Evolutionary conservation across 2,797 vertebrate genomes (phyloP).

Genomic region (Lateolabrax maculatus): DNA sequence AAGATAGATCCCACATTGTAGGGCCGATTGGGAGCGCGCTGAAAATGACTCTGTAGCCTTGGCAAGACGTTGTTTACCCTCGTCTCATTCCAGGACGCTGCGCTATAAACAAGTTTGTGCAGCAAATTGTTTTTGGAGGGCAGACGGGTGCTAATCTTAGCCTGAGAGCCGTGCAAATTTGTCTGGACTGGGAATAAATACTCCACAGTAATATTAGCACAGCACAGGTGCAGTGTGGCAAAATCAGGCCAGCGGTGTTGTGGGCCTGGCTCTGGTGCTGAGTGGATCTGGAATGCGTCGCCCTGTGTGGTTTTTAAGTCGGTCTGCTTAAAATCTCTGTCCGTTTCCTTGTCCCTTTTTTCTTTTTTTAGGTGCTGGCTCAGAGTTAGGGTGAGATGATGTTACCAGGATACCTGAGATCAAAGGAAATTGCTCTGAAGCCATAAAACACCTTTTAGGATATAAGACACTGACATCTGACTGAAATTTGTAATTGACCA

Average conservation of each 20-base stretch:
- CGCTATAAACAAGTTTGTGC: slow-evolving; percentile 67
- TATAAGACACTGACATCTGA: not conserved
- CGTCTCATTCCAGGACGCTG: slow-evolving; percentile 45
- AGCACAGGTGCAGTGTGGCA: slow-evolving; percentile 55
- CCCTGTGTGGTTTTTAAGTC: slow-evolving; percentile 25
- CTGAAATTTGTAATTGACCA: not conserved
- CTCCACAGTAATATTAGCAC: slow-evolving; percentile 43
- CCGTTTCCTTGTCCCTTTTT: not conserved
- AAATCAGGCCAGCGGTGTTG: slow-evolving; percentile 10
- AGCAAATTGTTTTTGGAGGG: slow-evolving; percentile 68
- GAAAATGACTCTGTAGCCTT: slow-evolving; percentile 48
- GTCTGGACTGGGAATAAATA: slow-evolving; percentile 58
- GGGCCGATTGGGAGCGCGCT: slow-evolving; percentile 38
- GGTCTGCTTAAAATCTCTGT: slow-evolving; percentile 19
- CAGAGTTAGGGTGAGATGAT: slow-evolving; percentile 24
- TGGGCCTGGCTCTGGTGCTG: not conserved
- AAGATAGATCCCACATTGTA: slow-evolving; percentile 58
- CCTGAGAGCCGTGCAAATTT: slow-evolving; percentile 23
- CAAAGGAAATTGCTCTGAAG: slow-evolving; percentile 37
- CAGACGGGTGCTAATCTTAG: slow-evolving; percentile 59
- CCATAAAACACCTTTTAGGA: slow-evolving; percentile 45
- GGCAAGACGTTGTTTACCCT: slow-evolving; percentile 60
- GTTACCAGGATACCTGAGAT: slow-evolving; percentile 30
- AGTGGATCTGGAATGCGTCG: slow-evolving; percentile 29
- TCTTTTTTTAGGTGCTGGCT: slow-evolving; percentile 26